Conservation (phyloP, 2,888 invertebrate genomes). For the Timema podura region DNA sequence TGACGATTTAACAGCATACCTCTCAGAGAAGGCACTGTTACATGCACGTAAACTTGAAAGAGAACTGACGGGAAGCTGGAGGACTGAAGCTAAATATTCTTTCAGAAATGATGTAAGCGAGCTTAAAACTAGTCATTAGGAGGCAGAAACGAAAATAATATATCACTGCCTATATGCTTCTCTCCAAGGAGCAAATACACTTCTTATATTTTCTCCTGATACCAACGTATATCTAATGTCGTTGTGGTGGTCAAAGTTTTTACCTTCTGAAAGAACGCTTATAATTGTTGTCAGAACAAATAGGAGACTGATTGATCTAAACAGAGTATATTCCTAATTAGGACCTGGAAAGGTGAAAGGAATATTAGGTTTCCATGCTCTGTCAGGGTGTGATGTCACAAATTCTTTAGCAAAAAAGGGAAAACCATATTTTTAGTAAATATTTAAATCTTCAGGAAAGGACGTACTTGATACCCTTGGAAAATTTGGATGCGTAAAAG, state of each 20-base stretch:
- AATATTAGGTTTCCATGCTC: neutral
- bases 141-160: conserved; percentile 3
- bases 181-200: neutral
- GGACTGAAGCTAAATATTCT: neutral
- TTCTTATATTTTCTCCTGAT: neutral
- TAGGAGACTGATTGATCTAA: neutral
- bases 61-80: neutral
- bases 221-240: neutral
- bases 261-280: neutral
- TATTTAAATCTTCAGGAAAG: neutral
- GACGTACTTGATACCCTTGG: neutral
- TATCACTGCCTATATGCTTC: neutral
- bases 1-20: neutral
- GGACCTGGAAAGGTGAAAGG: neutral
- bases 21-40: neutral
- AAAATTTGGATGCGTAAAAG: neutral
- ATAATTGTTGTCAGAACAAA: neutral
- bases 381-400: neutral
- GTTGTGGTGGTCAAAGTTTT: neutral
- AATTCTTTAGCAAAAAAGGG: too few species aligned
- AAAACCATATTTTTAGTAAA: too few species aligned
- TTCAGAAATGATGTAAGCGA: neutral
- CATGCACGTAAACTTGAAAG: neutral
- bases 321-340: neutral
- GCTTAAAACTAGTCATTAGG: neutral